phyloP scores from a whole-genome alignment of 2,888 invertebrate genomes.

The Pasiphila rectangulata region DNA sequence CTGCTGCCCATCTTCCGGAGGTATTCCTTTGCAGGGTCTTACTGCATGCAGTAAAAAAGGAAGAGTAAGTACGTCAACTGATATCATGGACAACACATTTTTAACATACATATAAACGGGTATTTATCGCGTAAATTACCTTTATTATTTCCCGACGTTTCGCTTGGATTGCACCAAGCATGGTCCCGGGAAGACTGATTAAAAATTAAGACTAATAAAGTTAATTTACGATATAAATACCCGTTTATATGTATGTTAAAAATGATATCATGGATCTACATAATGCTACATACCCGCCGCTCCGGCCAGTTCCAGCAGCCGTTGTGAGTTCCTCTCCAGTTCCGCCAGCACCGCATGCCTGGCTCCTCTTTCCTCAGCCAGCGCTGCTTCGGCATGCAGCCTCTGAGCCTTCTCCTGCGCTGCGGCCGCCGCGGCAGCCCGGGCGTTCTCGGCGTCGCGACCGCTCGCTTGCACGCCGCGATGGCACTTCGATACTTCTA shows the following conservation, averaged over 20 bases:
- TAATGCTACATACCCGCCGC: conserved; percentile 64
- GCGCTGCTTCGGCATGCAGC: conserved; percentile 78
- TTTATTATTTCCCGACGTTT: too few relatives aligned
- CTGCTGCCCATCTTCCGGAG: too few relatives aligned
- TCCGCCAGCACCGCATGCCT: conserved; percentile 88
- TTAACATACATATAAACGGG: too few relatives aligned
- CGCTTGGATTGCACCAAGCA: too few relatives aligned
- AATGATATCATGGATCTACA: background rate
- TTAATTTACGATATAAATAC: too few relatives aligned
- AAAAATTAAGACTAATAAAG: too few relatives aligned
- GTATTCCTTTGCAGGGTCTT: too few relatives aligned
- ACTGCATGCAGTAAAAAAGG: too few relatives aligned
- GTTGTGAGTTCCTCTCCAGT: conserved; percentile 86
- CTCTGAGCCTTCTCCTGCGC: conserved; percentile 82
- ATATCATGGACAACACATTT: too few relatives aligned
- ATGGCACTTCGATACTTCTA: conserved; percentile 74
- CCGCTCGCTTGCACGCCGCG: conserved; percentile 84
- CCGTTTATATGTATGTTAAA: background rate
- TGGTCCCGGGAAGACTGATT: too few relatives aligned
- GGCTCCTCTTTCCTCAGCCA: conserved; percentile 86
- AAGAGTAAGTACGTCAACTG: too few relatives aligned
- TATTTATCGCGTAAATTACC: too few relatives aligned
- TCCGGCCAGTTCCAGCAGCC: conserved; percentile 83
- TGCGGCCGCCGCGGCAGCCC: conserved; percentile 82
- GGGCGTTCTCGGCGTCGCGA: conserved; percentile 83